Base-by-base conservation (phyloP, 2,888 invertebrate genomes). In the Panzeria rudis region DNA sequence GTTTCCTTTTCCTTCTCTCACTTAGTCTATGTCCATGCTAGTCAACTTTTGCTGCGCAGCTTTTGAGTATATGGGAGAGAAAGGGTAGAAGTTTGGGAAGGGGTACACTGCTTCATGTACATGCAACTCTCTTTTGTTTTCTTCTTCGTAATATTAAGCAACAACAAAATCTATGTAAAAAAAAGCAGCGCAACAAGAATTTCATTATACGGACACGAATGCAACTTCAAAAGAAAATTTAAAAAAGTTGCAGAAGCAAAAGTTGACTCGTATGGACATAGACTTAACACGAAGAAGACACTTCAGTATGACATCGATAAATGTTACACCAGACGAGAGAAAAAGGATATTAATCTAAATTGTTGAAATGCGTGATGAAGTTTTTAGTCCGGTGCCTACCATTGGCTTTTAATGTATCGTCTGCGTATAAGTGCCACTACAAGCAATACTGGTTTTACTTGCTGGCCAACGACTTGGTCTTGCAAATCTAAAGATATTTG, bases 291-390 rank as follows among this genome's bases (percentile, higher is more conserved):
- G 11, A 66, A 38, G 29, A 62, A 54, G 61, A 79, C 72, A 69
- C 47, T 54, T 38, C 2, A 64, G 44, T 64, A 47, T 71, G 64
- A 80, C 75, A 59, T n/a, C 38, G 52, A 76, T 44, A 59, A 76
- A 75, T 76, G 59, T 59, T 69, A 32, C 13, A 17, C 7, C 3
- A 66, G 47, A 54, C 41, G 13, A 72, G 35, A 35, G 56, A 20
- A 64, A 72, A 77, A 78, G 68, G 82, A 85, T 69, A 82, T 77
- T 81, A 32, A 69, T 84, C 77, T 73, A 73, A 84, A 81, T 72
- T 77, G 61, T 68, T 72, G 61, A 81, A 80, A 66, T 66, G 35
- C 52, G 54, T 61, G 44, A 72, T 17, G 41, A 61, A 73, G n/a
- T 73, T 54, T 73, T 54, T n/a, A 50, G 29, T 17, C 20, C 25